Base-by-base conservation (phyloP, 2,888 invertebrate genomes). In the Scaeva pyrastri region DNA sequence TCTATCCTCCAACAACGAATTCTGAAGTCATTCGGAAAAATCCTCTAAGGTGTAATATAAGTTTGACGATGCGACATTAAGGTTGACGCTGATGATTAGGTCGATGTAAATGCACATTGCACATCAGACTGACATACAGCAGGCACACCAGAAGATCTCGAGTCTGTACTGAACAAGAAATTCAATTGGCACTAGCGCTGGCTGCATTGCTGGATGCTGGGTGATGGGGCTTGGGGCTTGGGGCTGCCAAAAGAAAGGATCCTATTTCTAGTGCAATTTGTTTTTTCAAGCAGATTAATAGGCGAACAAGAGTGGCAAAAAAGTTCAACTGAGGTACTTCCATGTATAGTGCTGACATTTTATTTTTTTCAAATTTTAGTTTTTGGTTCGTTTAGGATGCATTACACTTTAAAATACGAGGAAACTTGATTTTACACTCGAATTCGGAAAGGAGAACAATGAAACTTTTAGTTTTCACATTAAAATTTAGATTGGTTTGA, bases 21-120 rank as follows among this genome's bases (percentile, higher is more conserved):
- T 12, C 31, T 66, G 70, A 74, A 84, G 71, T 7, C 73, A 70
- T 83, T 73, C 68, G 70, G 50, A 39, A 66, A 71, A 74, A 66
- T 66, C 16, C 62, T 16, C 45, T 48, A 12, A 64, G 31, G 64
- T 11, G 48, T 48, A 36, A 48, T 66, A 19, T 26, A 19, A 19
- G 31, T 31, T 31, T 48, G 23, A 23, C 58, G 58, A 58, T 8
- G 45, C 16, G 45, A 60, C 60, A 36, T 64, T 19, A 45, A 21
- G 39, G 14, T 68, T 76, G 31, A 55, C 45, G 70, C 64, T 71
- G 76, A 60, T 66, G 78, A 70, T 74, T 55, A 55, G 60, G 78
- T 74, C 64, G 74, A 43, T 64, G 60, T 26, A 12, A 74, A 79
- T 36, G 41, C 39, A 39, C 58, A 50, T 41, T 56, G 56, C 50